These are phyloP conservation scores for Lacanobia oleracea DNA, from an alignment of 2,888 invertebrate species.

Conservation along the genomic window DNA sequence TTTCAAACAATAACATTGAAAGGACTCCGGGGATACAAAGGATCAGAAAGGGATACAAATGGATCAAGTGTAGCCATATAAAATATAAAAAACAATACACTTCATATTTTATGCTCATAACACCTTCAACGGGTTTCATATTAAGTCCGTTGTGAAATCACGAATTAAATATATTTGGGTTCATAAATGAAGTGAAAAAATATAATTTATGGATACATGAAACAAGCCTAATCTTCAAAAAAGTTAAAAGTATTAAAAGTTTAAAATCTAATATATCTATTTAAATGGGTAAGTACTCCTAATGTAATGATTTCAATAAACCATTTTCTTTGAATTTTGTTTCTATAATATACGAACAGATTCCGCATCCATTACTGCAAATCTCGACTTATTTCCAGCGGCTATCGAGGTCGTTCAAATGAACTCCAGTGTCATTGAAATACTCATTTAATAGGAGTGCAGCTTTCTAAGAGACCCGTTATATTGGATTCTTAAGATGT, in stretches of 20 bases:
- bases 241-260: background rate
- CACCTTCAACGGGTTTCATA: constrained; percentile 17
- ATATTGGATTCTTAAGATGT: constrained; percentile 46
- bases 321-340: background rate
- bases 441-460: constrained; percentile 51
- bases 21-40: constrained; percentile 52
- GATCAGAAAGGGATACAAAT: constrained; percentile 55
- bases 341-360: background rate
- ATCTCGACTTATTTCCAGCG: constrained; percentile 26
- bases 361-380: constrained; percentile 21
- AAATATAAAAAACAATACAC: constrained; percentile 48
- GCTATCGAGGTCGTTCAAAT: constrained; percentile 34
- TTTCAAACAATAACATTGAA: constrained; percentile 59
- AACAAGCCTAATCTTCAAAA: background rate
- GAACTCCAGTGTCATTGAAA: constrained; percentile 56
- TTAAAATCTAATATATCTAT: background rate
- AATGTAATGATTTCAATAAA: background rate
- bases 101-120: constrained; percentile 40
- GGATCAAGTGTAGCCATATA: constrained; percentile 36
- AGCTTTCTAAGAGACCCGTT: constrained; percentile 43
- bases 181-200: background rate
- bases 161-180: background rate
- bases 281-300: background rate
- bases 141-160: constrained; percentile 20
- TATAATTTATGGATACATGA: too few species aligned